A percentile compares a stretch with the other conserved stretches of the same genome.
These are phyloP conservation scores for Orbicella faveolata DNA, from an alignment of 64 coral and sea anemone species.

Conservation along the genomic window DNA sequence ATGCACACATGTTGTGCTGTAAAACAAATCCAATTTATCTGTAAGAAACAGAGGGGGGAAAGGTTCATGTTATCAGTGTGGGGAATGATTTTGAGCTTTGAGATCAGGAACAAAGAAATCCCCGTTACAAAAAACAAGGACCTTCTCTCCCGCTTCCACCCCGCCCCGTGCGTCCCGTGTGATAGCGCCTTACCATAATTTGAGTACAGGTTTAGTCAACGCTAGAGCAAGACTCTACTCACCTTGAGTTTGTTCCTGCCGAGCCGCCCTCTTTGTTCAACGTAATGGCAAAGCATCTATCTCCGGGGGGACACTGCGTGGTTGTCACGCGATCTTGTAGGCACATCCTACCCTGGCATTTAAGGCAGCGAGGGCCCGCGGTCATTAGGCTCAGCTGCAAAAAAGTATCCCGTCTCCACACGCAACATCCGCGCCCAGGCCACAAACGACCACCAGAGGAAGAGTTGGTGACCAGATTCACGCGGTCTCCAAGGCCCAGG, in stretches of 20 bases:
- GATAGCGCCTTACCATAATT: too few relatives aligned
- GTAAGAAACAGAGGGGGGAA: too few relatives aligned
- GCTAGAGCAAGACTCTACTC: background rate
- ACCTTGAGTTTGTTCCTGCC: slow-evolving; percentile 20
- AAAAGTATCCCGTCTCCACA: slow-evolving; percentile 28
- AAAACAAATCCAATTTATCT: too few relatives aligned
- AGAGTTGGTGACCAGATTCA: slow-evolving; percentile 26
- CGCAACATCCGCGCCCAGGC: slow-evolving; percentile 15
- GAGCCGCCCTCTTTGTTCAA: background rate
- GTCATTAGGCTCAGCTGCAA: slow-evolving; percentile 18
- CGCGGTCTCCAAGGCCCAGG: background rate
- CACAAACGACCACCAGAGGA: slow-evolving; percentile 41
- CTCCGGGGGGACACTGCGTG: slow-evolving; percentile 30
- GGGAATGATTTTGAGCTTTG: too few relatives aligned
- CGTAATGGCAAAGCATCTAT: slow-evolving; percentile 41
- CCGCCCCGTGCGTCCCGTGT: too few relatives aligned
- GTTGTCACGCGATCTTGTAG: background rate
- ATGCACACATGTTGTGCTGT: too few relatives aligned
- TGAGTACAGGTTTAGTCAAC: too few relatives aligned
- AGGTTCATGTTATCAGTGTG: too few relatives aligned
- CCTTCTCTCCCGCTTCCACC: too few relatives aligned
- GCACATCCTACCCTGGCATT: slow-evolving; percentile 24
- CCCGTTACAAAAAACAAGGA: too few relatives aligned
- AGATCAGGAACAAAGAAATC: too few relatives aligned
- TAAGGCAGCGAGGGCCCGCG: slow-evolving; percentile 30